phyloP scores from a whole-genome alignment of 2,113 vertebrate species.

The Montifringilla adamsi region DNA sequence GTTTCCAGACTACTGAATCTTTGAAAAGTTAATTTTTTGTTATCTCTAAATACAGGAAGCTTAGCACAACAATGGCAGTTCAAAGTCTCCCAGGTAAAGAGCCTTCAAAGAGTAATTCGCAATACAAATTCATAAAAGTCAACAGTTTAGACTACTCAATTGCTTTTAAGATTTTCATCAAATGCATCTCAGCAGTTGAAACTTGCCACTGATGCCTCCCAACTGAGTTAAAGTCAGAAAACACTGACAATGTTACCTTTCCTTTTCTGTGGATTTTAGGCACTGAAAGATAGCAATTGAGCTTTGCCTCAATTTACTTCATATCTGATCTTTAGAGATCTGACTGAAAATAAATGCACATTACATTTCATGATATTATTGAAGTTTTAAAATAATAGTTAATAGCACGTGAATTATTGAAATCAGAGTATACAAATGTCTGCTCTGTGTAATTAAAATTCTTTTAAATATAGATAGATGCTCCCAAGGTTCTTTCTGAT shows the following conservation, averaged over 20 bases:
- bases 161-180: slow-evolving; percentile 84
- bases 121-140: slow-evolving; percentile 79
- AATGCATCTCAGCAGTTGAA: slow-evolving; percentile 73
- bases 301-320: slow-evolving; percentile 45
- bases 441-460: not conserved
- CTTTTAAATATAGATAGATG: not conserved
- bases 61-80: slow-evolving; percentile 75
- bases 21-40: slow-evolving; percentile 81
- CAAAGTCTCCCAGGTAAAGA: slow-evolving; percentile 79
- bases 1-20: slow-evolving; percentile 70
- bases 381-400: not conserved
- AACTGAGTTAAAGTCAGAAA: slow-evolving; percentile 78
- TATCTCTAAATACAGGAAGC: slow-evolving; percentile 70
- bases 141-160: slow-evolving; percentile 76
- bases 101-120: slow-evolving; percentile 77
- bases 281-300: slow-evolving; percentile 29
- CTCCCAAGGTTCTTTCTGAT: not conserved
- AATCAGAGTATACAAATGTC: not conserved
- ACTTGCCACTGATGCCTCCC: slow-evolving; percentile 76
- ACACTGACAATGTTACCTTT: slow-evolving; percentile 69
- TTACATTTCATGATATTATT: not conserved
- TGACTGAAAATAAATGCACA: not conserved
- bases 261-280: slow-evolving; percentile 65
- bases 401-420: not conserved
- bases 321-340: not conserved